These are phyloP conservation scores for Erpobdella octoculata DNA, from an alignment of 2,888 invertebrate species.

Conservation along the genomic window DNA sequence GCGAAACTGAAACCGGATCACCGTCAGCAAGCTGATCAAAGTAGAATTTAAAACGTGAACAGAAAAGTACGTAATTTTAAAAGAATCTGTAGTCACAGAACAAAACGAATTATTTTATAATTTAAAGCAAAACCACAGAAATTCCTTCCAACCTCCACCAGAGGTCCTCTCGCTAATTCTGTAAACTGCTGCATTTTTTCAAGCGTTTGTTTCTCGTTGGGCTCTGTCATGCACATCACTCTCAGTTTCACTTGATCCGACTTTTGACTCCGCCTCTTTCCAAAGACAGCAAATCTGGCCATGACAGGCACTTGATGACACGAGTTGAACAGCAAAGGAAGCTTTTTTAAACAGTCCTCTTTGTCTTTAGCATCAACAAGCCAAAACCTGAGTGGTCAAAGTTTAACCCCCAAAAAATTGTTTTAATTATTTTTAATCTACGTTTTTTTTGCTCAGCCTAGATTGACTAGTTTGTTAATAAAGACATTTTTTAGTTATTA, in stretches of 20 bases:
- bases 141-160: not conserved
- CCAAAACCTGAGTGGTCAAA: not conserved
- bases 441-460: too few species aligned
- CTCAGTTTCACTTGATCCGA: not conserved
- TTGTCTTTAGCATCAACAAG: not conserved
- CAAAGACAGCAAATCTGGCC: slow-evolving; percentile 14
- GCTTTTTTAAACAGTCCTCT: not conserved
- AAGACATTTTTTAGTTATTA: too few species aligned
- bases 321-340: not conserved
- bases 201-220: not conserved
- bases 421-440: not conserved
- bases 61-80: too few species aligned
- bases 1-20: not conserved
- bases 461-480: too few species aligned
- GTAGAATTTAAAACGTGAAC: too few species aligned
- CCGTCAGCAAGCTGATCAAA: not conserved
- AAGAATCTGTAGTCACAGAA: not conserved
- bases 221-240: slow-evolving; percentile 8
- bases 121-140: not conserved
- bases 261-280: not conserved
- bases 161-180: slow-evolving; percentile 6
- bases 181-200: not conserved
- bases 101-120: not conserved
- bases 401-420: not conserved
- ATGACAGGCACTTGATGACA: not conserved